phyloP scores from a whole-genome alignment of 2,113 vertebrate species.

The Scolopax mira region DNA sequence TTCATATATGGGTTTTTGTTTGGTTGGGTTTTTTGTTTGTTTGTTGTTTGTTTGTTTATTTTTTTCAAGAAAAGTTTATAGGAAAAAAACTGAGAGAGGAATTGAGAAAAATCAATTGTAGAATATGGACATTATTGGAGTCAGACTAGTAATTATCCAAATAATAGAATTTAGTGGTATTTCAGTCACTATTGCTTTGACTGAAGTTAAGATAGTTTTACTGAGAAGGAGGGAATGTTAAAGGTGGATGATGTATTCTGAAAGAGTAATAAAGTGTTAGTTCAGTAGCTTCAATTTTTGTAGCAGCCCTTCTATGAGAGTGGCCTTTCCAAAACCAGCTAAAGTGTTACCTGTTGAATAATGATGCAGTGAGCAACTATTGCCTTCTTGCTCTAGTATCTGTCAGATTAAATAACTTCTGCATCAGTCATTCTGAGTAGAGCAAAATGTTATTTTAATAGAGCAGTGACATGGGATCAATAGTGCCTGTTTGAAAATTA shows the following conservation, averaged over 20 bases:
- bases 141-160: not conserved
- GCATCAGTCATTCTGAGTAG: not conserved
- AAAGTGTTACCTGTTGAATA: not conserved
- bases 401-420: constrained; percentile 10
- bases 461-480: constrained; percentile 7
- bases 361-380: not conserved
- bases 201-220: not conserved
- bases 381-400: not conserved
- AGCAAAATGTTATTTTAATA: constrained; percentile 44
- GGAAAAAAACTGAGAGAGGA: not conserved
- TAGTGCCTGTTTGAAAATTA: constrained; percentile 15
- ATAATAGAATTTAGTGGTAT: not conserved
- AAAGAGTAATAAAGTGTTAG: not conserved
- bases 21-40: not conserved
- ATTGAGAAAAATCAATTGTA: not conserved
- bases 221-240: not conserved
- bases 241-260: not conserved
- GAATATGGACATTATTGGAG: not conserved
- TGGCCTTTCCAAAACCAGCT: constrained; percentile 1
- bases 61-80: not conserved
- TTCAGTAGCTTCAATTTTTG: not conserved
- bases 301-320: not conserved
- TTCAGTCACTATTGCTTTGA: not conserved
- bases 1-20: not conserved
- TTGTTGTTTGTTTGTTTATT: not conserved